Percentiles rank a stretch among this genome's conserved stretches.
These are phyloP conservation scores for Callyntrura guangdongensis DNA, from an alignment of 2,888 invertebrate species.

Conservation along the genomic window DNA sequence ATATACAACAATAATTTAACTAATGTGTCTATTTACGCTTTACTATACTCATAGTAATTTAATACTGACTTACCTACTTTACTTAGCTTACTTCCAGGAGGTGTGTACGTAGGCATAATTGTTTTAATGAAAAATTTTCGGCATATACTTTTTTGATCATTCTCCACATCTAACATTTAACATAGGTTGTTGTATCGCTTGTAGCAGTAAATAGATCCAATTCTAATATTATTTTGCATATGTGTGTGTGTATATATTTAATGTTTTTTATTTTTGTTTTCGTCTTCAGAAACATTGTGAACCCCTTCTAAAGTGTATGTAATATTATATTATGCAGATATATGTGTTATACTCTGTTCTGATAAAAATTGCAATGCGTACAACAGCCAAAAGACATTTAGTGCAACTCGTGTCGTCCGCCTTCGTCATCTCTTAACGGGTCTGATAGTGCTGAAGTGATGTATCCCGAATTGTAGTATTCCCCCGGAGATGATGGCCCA, in stretches of 20 bases:
- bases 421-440: slow-evolving; percentile 61
- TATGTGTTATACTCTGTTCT: background rate
- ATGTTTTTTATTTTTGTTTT: background rate
- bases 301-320: background rate
- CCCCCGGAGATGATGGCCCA: slow-evolving; percentile 66
- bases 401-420: slow-evolving; percentile 9
- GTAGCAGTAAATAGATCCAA: too few species aligned
- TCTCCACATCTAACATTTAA: too few species aligned
- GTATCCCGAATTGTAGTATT: slow-evolving; percentile 68
- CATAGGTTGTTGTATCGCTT: too few species aligned
- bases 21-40: too few species aligned
- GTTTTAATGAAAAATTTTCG: too few species aligned
- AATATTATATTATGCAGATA: background rate
- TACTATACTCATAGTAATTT: background rate
- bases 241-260: background rate
- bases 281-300: background rate
- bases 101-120: too few species aligned
- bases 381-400: background rate
- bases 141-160: too few species aligned
- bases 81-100: too few species aligned
- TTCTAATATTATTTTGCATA: background rate
- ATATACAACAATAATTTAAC: background rate
- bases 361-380: background rate
- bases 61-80: too few species aligned
- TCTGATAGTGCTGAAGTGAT: slow-evolving; percentile 75